These are phyloP conservation scores for Aethina tumida DNA, from an alignment of 1,140 invertebrate species.

Conservation along the genomic window DNA sequence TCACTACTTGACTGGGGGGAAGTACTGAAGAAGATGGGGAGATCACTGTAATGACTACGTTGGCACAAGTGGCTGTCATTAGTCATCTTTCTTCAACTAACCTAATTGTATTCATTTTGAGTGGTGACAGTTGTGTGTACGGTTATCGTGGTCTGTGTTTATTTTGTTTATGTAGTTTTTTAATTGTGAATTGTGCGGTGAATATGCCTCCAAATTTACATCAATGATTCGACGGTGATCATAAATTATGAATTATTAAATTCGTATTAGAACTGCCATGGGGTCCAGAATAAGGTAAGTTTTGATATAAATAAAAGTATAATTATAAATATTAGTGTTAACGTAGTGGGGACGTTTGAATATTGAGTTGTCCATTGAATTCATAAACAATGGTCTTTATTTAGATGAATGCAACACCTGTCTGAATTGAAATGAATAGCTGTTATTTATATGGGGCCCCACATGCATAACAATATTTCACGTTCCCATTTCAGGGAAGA, in stretches of 20 bases:
- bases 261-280: conserved; percentile 7
- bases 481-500: conserved; percentile 49
- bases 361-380: too few relatives aligned
- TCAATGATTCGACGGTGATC: background rate
- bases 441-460: background rate
- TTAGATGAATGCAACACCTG: too few relatives aligned
- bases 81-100: background rate
- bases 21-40: too few relatives aligned
- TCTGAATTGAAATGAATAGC: background rate
- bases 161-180: conserved; percentile 1
- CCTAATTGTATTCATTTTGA: background rate
- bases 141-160: conserved; percentile 2
- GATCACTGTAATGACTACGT: too few relatives aligned
- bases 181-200: background rate
- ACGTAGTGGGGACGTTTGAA: too few relatives aligned
- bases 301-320: conserved; percentile 1
- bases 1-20: too few relatives aligned
- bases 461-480: background rate
- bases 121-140: conserved; percentile 2
- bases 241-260: background rate
- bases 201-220: background rate
- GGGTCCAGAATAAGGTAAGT: conserved; percentile 19
- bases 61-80: too few relatives aligned
- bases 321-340: background rate
- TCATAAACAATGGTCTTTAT: too few relatives aligned